These are phyloP conservation scores for Malurus cyaneus DNA, from an alignment of 2,113 vertebrate species.

Conservation along the genomic window DNA sequence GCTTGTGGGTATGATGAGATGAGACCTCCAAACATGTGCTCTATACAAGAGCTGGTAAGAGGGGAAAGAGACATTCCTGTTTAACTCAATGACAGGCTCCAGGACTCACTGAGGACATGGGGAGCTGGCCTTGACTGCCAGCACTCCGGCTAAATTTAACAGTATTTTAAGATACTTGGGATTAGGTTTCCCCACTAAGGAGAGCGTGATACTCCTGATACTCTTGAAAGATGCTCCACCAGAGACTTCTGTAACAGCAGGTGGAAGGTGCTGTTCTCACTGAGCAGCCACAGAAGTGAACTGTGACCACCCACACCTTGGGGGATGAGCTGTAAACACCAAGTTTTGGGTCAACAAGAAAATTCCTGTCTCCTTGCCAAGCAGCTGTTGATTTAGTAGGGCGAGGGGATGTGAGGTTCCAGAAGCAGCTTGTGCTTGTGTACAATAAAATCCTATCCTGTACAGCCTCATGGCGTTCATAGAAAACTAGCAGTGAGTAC, in stretches of 20 bases:
- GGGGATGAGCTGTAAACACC: background rate
- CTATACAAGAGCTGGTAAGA: background rate
- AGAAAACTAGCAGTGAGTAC: background rate
- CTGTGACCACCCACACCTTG: background rate
- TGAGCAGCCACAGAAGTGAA: background rate
- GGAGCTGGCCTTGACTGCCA: background rate
- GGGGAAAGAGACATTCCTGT: background rate
- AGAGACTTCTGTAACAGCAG: accelerated
- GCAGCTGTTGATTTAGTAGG: background rate
- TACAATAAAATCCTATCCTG: background rate
- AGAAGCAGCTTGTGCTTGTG: background rate
- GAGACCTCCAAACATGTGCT: accelerated
- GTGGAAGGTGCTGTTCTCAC: background rate
- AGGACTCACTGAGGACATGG: background rate
- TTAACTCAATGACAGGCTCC: background rate
- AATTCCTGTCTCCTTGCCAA: conserved; percentile 10
- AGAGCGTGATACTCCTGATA: no score
- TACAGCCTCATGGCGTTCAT: background rate
- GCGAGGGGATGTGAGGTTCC: background rate
- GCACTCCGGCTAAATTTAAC: background rate
- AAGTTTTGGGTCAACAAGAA: background rate
- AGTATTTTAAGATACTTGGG: background rate
- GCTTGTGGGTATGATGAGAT: background rate
- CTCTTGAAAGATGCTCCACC: background rate
- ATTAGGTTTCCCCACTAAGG: background rate